These are phyloP conservation scores for Hapalemur alaotrensis DNA, from an alignment of 2,797 vertebrate genomes.

Conservation along the genomic window DNA sequence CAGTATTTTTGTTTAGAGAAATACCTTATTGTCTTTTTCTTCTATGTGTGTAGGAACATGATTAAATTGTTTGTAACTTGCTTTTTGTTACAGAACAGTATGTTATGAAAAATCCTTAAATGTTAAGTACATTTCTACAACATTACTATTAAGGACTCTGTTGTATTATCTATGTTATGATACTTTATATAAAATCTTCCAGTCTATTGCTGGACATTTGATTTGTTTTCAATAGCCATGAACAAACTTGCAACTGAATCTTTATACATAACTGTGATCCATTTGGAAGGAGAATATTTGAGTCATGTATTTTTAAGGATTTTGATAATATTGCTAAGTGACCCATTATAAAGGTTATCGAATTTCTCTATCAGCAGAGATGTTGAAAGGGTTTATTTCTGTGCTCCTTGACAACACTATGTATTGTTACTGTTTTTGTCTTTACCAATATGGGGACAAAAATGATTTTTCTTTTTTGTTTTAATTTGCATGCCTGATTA, in stretches of 20 bases:
- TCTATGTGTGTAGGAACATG: not conserved
- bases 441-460: not conserved
- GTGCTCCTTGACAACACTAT: not conserved
- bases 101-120: not conserved
- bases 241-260: not conserved
- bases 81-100: not conserved
- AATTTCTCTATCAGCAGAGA: not conserved
- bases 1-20: not conserved
- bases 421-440: not conserved
- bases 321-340: not conserved
- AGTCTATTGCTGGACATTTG: not conserved
- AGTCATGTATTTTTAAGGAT: not conserved
- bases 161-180: not conserved
- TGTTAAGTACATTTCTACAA: not conserved
- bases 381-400: not conserved
- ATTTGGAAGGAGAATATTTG: not conserved
- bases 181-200: not conserved
- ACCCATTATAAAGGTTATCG: not conserved
- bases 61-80: not conserved
- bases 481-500: constrained; percentile 30
- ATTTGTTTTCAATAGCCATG: not conserved
- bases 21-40: not conserved
- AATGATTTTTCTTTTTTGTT: not conserved
- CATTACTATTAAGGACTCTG: not conserved
- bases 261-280: not conserved